Evolutionary conservation across 2,113 vertebrate species (phyloP).

Genomic region (Lophotis ruficrista): DNA sequence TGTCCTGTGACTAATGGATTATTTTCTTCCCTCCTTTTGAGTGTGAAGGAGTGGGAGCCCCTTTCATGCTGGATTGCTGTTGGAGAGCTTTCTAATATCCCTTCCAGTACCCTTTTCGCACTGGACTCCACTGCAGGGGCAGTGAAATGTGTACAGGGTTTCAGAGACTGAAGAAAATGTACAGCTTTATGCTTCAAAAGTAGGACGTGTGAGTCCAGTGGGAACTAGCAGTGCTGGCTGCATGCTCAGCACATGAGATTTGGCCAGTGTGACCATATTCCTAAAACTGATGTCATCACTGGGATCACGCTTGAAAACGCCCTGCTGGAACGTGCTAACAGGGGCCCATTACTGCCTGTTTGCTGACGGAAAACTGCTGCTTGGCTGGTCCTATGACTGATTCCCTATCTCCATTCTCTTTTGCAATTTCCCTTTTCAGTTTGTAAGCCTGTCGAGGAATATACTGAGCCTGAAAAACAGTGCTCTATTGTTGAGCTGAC

Average conservation of each 20-base stretch:
- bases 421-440: neutral
- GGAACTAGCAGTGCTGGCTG: neutral
- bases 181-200: neutral
- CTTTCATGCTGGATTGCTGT: neutral
- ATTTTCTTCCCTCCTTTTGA: neutral
- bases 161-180: neutral
- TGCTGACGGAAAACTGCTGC: neutral
- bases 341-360: neutral
- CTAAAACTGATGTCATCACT: neutral
- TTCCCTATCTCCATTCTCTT: neutral
- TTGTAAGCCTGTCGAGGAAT: neutral
- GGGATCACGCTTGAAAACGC: neutral
- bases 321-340: neutral
- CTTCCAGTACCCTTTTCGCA: neutral
- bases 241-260: neutral
- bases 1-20: neutral
- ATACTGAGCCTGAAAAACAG: neutral
- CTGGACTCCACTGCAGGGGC: neutral
- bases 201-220: neutral
- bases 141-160: neutral
- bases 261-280: neutral
- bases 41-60: neutral
- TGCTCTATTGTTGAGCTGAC: neutral
- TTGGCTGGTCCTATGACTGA: neutral
- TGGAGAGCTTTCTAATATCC: neutral